These are phyloP conservation scores for Erithacus rubecula DNA, from an alignment of 2,797 vertebrate species.

Conservation along the genomic window DNA sequence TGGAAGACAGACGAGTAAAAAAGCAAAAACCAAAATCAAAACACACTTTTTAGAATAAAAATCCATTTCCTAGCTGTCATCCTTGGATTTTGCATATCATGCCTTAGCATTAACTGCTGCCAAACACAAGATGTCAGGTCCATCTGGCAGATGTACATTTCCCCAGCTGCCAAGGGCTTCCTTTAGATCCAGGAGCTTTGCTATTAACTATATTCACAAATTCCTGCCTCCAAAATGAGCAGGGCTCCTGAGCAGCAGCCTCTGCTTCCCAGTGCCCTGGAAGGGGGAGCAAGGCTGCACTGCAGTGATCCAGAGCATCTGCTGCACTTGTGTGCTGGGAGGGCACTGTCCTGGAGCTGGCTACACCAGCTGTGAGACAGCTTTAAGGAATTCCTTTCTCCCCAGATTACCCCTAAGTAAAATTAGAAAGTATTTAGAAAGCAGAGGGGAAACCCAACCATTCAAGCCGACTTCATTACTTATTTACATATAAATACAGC, in stretches of 20 bases:
- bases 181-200: conserved; percentile 3
- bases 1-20: accelerated
- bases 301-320: neutral
- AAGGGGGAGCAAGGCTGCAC: neutral
- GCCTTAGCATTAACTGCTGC: conserved; percentile 39
- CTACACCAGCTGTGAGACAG: neutral
- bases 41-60: neutral
- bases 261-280: neutral
- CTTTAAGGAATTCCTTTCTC: neutral
- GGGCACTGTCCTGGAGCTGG: neutral
- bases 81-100: conserved; percentile 18
- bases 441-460: conserved; percentile 12
- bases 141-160: conserved; percentile 38
- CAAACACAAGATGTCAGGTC: conserved; percentile 37
- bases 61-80: conserved; percentile 43
- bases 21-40: neutral
- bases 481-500: conserved; percentile 63
- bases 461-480: conserved; percentile 39
- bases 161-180: conserved; percentile 4
- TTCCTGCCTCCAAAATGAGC: conserved; percentile 21
- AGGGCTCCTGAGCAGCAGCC: neutral
- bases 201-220: conserved; percentile 26
- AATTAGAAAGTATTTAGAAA: conserved; percentile 33
- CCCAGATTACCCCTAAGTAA: neutral
- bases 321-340: neutral